These are phyloP conservation scores for Drosophila gaucha DNA, from an alignment of 2,888 invertebrate species.

Conservation along the genomic window DNA sequence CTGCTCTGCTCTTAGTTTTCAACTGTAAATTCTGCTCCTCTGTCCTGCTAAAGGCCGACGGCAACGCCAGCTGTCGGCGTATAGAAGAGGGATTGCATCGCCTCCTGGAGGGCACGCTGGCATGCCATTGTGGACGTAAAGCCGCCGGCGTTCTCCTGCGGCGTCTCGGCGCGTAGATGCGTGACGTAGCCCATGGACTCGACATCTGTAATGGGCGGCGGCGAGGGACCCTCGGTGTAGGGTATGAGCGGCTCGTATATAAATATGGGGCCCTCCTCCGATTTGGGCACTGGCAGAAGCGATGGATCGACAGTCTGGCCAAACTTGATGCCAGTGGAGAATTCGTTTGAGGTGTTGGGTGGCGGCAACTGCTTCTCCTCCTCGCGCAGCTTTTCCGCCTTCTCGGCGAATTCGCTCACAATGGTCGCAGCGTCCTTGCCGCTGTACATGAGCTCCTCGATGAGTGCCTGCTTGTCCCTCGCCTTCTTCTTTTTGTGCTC, in stretches of 20 bases:
- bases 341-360: slow-evolving; percentile 87
- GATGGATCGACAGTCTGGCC: slow-evolving; percentile 87
- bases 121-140: slow-evolving; percentile 93
- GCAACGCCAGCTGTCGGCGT: slow-evolving; percentile 61
- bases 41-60: slow-evolving; percentile 11
- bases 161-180: slow-evolving; percentile 90
- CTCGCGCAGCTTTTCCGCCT: slow-evolving; percentile 88
- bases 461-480: slow-evolving; percentile 94
- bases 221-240: slow-evolving; percentile 90
- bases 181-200: slow-evolving; percentile 88
- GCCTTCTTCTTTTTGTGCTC: slow-evolving; percentile 93
- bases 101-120: slow-evolving; percentile 94
- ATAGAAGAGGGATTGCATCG: slow-evolving; percentile 89
- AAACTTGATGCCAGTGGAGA: slow-evolving; percentile 95
- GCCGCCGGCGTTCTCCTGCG: slow-evolving; percentile 93
- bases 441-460: slow-evolving; percentile 97
- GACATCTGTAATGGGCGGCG: slow-evolving; percentile 89
- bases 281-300: slow-evolving; percentile 89
- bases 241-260: slow-evolving; percentile 87
- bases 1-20: slow-evolving; percentile 32
- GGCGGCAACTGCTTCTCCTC: slow-evolving; percentile 85
- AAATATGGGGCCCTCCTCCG: slow-evolving; percentile 92
- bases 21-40: not conserved
- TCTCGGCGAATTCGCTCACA: slow-evolving; percentile 91
- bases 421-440: slow-evolving; percentile 95